Base-by-base conservation (phyloP, 2,888 invertebrate genomes). In the Diaprepes abbreviatus region DNA sequence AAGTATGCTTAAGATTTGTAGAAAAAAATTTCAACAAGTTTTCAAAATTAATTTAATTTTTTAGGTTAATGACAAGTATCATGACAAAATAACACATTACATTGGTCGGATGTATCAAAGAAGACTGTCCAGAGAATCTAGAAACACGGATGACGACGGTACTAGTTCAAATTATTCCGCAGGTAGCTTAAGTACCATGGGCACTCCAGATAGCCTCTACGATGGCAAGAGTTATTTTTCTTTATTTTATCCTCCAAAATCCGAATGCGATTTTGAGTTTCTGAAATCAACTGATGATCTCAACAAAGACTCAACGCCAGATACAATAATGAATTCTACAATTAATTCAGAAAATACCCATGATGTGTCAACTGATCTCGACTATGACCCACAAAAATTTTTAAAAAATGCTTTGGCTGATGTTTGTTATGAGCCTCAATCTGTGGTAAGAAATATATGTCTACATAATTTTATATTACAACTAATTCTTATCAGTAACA, bases 361-460 rank as follows among this genome's bases (percentile, higher is more conserved):
- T 4, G 66, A 60, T 12, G 40, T 36, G 9, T 63, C 59, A 1
- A 72, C 65, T 6, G 71, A 62, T 12, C 63, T 64, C 33, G 75
- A 74, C 4, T 76, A 71, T 35, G 73, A 75, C 35, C 69, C 75
- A 3, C 66, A 66, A 19, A 62, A 50, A 17, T 76, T 76, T 64
- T 57, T 76, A 40, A 69, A 69, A 6, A 71, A 74, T 52, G 76
- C 75, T 12, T 17, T 75, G 28, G 76, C 74, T 1, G 74, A 74
- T 14, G 43, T 43, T 2, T 60, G 36, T 5, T 60, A 38, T 1
- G 66, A 66, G 0, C 21, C 52, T 6, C 60, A 54, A 14, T 60
- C 66, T 16, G 7, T 57, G 58, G 66, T 66, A 50, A 43, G 57
- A 10, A 33, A 24, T 4, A n/a, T n/a, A n/a, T n/a, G n/a, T n/a